These are phyloP conservation scores for Drosophila longiperda DNA, from an alignment of 2,888 invertebrate species.

Conservation along the genomic window DNA sequence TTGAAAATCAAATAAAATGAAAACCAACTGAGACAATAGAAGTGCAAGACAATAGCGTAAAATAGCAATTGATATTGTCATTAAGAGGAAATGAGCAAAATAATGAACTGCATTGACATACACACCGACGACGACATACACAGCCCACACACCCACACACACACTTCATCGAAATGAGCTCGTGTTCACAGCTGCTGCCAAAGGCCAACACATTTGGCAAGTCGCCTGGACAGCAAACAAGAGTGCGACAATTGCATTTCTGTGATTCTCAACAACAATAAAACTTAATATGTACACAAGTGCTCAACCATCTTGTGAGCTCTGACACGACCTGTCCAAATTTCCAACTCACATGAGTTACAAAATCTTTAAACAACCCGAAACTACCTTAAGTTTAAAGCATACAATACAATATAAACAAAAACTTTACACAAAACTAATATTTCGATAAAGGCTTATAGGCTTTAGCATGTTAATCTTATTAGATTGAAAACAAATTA, in stretches of 20 bases:
- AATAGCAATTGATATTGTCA: slow-evolving; percentile 79
- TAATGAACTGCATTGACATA: slow-evolving; percentile 61
- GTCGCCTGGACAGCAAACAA: slow-evolving; percentile 35
- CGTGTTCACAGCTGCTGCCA: slow-evolving; percentile 63
- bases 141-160: background rate
- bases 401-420: background rate
- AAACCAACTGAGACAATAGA: slow-evolving; percentile 69
- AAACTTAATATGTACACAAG: background rate
- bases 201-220: slow-evolving; percentile 51
- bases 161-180: slow-evolving; percentile 25
- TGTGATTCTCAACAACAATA: background rate
- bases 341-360: background rate
- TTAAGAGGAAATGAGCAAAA: slow-evolving; percentile 77
- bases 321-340: background rate
- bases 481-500: background rate
- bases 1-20: slow-evolving; percentile 76
- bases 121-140: background rate
- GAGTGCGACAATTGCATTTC: slow-evolving; percentile 41
- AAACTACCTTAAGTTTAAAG: background rate
- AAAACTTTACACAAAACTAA: background rate
- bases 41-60: slow-evolving; percentile 71
- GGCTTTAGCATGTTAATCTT: background rate
- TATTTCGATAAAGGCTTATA: background rate
- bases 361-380: background rate
- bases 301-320: background rate